phyloP scores from a whole-genome alignment of 1,140 invertebrate genomes.

The Trichogramma pretiosum region DNA sequence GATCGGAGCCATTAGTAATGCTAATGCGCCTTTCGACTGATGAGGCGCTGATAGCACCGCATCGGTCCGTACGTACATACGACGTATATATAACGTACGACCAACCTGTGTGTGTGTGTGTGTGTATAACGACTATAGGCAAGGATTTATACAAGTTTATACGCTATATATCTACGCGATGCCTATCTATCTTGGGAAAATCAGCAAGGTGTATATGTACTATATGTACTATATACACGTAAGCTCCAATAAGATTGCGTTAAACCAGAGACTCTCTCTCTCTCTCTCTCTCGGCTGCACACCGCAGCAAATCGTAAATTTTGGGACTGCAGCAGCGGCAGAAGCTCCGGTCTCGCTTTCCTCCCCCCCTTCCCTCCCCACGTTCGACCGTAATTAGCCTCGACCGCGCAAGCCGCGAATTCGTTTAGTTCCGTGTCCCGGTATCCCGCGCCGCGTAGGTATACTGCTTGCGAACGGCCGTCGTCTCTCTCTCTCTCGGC shows the following conservation, averaged over 20 bases:
- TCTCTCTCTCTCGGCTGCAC: neutral
- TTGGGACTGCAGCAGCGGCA: conserved; percentile 1
- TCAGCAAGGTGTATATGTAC: neutral
- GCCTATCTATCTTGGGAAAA: too few species aligned
- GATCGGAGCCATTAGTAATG: conserved; percentile 39
- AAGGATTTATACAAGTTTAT: too few species aligned
- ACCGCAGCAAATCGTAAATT: conserved; percentile 8
- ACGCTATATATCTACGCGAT: too few species aligned
- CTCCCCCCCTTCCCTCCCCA: neutral
- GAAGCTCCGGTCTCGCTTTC: neutral
- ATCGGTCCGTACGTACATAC: too few species aligned
- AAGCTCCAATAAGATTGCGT: conserved; percentile 1
- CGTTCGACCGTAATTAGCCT: conserved; percentile 18
- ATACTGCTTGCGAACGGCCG: neutral
- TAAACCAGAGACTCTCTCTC: neutral
- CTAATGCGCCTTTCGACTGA: conserved; percentile 39
- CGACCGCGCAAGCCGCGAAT: conserved; percentile 10
- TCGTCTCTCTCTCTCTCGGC: neutral
- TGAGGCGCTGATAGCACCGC: too few species aligned
- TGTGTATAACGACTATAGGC: too few species aligned
- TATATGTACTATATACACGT: neutral
- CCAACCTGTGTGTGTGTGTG: too few species aligned
- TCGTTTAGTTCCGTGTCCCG: conserved; percentile 12
- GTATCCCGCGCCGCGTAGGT: neutral
- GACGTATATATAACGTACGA: conserved; percentile 16